Percentiles rank a stretch among this genome's conserved stretches.
Conservation (phyloP, 2,797 vertebrate genomes). For the Scarus forsteni region DNA sequence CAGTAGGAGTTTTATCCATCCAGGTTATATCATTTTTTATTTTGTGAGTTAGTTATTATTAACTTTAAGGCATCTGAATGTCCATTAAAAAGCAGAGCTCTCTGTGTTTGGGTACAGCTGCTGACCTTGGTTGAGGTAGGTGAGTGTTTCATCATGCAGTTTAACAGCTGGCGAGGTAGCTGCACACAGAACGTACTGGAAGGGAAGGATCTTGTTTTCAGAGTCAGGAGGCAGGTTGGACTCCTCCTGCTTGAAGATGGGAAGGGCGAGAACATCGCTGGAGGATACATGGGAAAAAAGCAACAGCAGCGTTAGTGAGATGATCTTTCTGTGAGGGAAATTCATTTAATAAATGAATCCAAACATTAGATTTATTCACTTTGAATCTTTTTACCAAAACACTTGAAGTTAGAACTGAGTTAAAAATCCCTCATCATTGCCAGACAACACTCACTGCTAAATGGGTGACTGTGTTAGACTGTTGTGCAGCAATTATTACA, state of each 20-base stretch:
- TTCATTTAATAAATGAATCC: not conserved
- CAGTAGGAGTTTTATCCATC: too few species aligned
- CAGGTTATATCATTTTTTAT: too few species aligned
- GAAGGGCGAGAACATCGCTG: slow-evolving; percentile 96
- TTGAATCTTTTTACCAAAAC: not conserved
- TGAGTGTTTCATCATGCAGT: slow-evolving; percentile 97
- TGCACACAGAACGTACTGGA: slow-evolving; percentile 97
- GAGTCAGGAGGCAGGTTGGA: slow-evolving; percentile 92
- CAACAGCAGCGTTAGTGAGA: slow-evolving; percentile 11
- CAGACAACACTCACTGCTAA: slow-evolving; percentile 14
- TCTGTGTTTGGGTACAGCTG: slow-evolving; percentile 5
- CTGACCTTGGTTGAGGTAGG: slow-evolving; percentile 99
- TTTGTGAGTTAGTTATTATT: too few species aligned
- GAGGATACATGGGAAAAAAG: slow-evolving; percentile 43
- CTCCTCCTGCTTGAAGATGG: slow-evolving; percentile 99
- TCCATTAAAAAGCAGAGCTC: too few species aligned
- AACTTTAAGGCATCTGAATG: too few species aligned
- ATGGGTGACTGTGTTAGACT: slow-evolving; percentile 23
- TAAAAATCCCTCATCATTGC: not conserved
- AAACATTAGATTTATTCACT: too few species aligned
- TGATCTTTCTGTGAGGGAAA: not conserved
- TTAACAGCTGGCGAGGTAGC: slow-evolving; percentile 98
- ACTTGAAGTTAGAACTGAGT: not conserved
- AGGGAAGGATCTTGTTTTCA: slow-evolving; percentile 95
- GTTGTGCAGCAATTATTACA: slow-evolving; percentile 51